Evolutionary conservation across 2,888 invertebrate species (phyloP).

Genomic region (Drosophila histrio): DNA sequence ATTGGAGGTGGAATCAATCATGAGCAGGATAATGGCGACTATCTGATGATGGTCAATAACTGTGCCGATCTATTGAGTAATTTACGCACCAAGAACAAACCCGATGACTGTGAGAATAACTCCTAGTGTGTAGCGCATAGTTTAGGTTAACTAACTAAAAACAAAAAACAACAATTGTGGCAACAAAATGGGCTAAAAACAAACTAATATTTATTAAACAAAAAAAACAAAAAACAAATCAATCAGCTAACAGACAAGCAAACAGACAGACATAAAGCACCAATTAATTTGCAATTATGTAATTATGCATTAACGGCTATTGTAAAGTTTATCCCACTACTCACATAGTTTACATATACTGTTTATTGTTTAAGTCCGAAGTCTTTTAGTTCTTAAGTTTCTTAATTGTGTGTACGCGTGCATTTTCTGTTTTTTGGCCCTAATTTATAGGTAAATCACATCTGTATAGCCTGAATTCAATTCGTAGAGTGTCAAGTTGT

Average conservation of each 20-base stretch:
- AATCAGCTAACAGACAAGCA: conserved; percentile 41
- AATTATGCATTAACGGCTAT: conserved; percentile 51
- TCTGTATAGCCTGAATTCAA: conserved; percentile 70
- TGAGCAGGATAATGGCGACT: conserved; percentile 84
- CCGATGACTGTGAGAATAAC: conserved; percentile 85
- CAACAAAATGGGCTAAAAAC: conserved; percentile 23
- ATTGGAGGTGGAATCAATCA: conserved; percentile 52
- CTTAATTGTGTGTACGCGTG: conserved; percentile 43
- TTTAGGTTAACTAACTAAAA: conserved; percentile 56
- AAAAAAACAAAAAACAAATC: conserved; percentile 20
- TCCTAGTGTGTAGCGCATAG: conserved; percentile 82
- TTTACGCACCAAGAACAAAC: conserved; percentile 84
- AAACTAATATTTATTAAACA: conserved; percentile 74
- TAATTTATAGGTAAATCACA: conserved; percentile 40
- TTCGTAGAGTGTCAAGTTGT: conserved; percentile 62
- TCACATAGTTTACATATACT: background rate
- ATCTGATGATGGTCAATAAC: conserved; percentile 86
- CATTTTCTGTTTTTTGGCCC: conserved; percentile 52
- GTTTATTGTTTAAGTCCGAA: conserved; percentile 35
- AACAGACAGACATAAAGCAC: conserved; percentile 28
- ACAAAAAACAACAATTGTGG: conserved; percentile 13
- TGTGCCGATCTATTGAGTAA: conserved; percentile 87
- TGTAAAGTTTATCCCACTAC: conserved; percentile 41
- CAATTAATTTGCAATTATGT: conserved; percentile 65
- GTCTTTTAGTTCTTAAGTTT: conserved; percentile 47